Base-by-base conservation (phyloP, 1,140 invertebrate genomes). In the Brachionus sp. region DNA sequence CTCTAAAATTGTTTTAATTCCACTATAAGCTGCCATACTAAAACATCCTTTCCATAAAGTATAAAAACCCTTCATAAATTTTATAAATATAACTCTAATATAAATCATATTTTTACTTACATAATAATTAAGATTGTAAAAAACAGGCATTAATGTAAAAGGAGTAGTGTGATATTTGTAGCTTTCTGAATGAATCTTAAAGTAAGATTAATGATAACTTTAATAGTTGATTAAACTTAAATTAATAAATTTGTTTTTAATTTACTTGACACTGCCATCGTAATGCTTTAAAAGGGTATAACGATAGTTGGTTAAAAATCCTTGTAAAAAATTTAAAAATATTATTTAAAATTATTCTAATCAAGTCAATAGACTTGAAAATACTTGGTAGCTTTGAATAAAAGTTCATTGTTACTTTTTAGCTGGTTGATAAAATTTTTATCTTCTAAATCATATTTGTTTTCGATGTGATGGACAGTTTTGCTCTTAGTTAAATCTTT, bases 131-230 rank as follows among this genome's bases (percentile, higher is more conserved):
- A 80, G 23, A 66, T 80, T 80, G 50, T 80, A 80, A 66, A 80
- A 62, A 19, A 80, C 77, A 2, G 77, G 77, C 77, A 80, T 66
- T 62, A 80, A 42, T 33, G 77, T 80, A 12, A 80, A 35, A 35
- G 77, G 77, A 29, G 77, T 80, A 13, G 39, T 39, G 13, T 80
- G 77, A 66, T 42, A 80, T 80, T 66, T 57, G 13, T 23, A 66
- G 19, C 77, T 80, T 44, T 80, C 77, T 29, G 77, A 80, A 80
- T 80, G 46, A 10, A 80, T 66, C 77, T 80, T 66, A 29, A 66
- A 29, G 33, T 29, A 66, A 9, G n/a, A n/a, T n/a, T n/a, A 10
- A 9, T 2, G 0, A 66, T 12, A 1, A 29, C 2, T 66, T 66
- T 29, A 57, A 29, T 12, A 66, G 4, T 29, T 29, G 12, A 46